Conservation (phyloP, 1,140 invertebrate species). For the Phortica variegata region DNA sequence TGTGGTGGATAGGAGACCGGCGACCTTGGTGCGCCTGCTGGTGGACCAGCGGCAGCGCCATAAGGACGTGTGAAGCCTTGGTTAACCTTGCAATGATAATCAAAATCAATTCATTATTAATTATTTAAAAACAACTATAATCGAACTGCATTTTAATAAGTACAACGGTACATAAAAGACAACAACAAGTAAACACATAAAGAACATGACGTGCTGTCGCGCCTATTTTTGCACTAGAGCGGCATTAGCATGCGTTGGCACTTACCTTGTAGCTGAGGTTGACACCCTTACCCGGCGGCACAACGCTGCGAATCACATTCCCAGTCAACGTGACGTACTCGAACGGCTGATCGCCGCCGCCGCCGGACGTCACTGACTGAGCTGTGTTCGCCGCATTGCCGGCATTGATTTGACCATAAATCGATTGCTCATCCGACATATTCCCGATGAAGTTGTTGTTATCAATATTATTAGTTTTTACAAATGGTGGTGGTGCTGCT, state of each 20-base stretch:
- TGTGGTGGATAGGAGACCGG: slow-evolving; percentile 48
- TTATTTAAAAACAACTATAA: no score
- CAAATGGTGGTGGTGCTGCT: slow-evolving; percentile 14
- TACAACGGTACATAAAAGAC: no score
- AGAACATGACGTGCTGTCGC: slow-evolving; percentile 13
- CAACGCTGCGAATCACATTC: slow-evolving; percentile 54
- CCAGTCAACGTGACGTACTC: slow-evolving; percentile 53
- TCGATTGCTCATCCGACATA: slow-evolving; percentile 42
- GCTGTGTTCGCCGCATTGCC: slow-evolving; percentile 2
- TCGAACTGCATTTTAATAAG: no score
- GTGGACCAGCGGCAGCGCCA: slow-evolving; percentile 31
- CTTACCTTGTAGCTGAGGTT: slow-evolving; percentile 48
- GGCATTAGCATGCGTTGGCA: background rate
- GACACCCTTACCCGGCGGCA: slow-evolving; percentile 51
- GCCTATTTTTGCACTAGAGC: background rate
- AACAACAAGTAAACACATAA: slow-evolving; percentile 1
- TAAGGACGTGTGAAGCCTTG: slow-evolving; percentile 51
- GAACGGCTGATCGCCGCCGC: slow-evolving; percentile 35
- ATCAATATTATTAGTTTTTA: slow-evolving; percentile 9
- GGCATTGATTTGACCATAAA: slow-evolving; percentile 37
- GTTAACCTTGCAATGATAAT: slow-evolving; percentile 33
- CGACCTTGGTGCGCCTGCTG: slow-evolving; percentile 47
- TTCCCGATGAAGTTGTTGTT: slow-evolving; percentile 14
- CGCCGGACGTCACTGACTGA: slow-evolving; percentile 6
- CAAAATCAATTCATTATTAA: background rate